These are phyloP conservation scores for Pristiophorus japonicus DNA, from an alignment of 2,113 vertebrate species.

Conservation along the genomic window DNA sequence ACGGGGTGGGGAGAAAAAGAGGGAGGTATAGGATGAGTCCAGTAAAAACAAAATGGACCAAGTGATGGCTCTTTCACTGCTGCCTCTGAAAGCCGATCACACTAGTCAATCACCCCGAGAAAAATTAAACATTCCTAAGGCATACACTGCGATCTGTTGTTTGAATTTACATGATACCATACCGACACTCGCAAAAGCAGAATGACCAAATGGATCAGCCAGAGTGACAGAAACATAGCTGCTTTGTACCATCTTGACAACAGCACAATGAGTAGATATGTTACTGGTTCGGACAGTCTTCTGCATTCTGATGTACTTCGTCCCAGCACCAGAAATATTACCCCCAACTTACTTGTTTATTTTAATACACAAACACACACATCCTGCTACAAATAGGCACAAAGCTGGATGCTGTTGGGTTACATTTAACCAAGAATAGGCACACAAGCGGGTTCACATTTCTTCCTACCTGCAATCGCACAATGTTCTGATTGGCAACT, in stretches of 20 bases:
- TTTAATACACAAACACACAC: neutral
- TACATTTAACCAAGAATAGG: neutral
- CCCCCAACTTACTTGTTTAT: neutral
- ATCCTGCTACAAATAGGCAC: neutral
- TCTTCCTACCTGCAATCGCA: conserved; percentile 77
- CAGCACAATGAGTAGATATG: no score
- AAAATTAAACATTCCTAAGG: no score
- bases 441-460: no score
- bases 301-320: neutral
- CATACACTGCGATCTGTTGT: no score
- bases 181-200: no score
- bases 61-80: neutral
- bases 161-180: no score
- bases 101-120: neutral
- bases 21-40: no score
- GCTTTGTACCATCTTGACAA: no score
- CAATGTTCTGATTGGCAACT: conserved; percentile 75
- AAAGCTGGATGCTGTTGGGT: neutral
- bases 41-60: neutral
- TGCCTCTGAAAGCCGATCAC: neutral
- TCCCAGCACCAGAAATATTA: neutral
- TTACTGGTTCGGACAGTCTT: no score
- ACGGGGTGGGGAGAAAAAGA: no score
- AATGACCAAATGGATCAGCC: no score
- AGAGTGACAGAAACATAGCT: no score